Evolutionary conservation across 2,113 vertebrate genomes (phyloP), one percentile per base, ranked within the genome.

Genomic region (Craseonycteris thonglongyai): DNA sequence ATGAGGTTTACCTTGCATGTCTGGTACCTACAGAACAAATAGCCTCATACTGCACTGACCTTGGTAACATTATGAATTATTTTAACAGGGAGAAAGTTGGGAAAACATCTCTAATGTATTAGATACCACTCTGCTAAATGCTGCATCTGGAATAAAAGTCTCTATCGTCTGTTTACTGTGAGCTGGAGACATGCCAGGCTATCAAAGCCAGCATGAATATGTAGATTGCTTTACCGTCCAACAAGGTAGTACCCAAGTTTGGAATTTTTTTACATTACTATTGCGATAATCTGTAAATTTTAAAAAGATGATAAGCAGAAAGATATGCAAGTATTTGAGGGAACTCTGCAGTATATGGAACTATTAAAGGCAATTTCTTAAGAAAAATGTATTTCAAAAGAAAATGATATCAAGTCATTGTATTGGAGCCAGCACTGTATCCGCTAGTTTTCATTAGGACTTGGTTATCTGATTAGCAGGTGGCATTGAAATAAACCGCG

Each of bases 161-260:
- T 28, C 69, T 92, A 80, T 88, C 24, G n/a, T 92, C 92, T 97
- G 93, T 97, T 98, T 98, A 94, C 95, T 82, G 0, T 65, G 45
- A 90, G 58, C 83, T 96, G 97, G 72, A 93, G 95, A 97, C 76
- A 97, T 65, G 95, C 79, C 87, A 97, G 58, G 22, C 90, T 94
- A 97, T 98, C 93, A 97, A 97, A 97, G 94, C 86, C 35, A 71
- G 88, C 94, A 97, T 97, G 91, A 98, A 98, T 98, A 98, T 98
- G 97, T 95, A 98, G 95, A 98, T 98, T 49, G 26, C 94, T 97
- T 98, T 97, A 61, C 54, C 83, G 97, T 96, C 85, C 59, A 96
- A 89, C 58, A 97, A 97, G 85, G 33, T 91, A 33, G 63, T 76
- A 42, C 38, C 90, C 96, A 92, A 49, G 19, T 51, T 68, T 93